Base-by-base conservation (phyloP, 2,113 vertebrate genomes). In the Malurus elegans region DNA sequence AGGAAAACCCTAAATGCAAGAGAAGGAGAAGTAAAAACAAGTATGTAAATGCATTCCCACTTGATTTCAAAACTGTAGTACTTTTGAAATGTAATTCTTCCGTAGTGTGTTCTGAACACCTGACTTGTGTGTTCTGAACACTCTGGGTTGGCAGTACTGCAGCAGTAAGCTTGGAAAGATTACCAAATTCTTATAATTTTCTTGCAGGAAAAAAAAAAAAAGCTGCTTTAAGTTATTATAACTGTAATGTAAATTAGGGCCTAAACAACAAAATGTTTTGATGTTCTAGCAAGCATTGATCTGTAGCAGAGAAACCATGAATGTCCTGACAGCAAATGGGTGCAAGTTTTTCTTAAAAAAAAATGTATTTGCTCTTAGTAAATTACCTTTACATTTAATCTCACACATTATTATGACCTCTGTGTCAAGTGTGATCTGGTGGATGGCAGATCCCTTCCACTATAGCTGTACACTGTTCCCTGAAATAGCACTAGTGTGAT, bases 21-120 rank as follows among this genome's bases (percentile, higher is more conserved):
- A 86, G 86, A 97, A 94, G 72, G 64, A 95, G 94, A 95, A 95
- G 94, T 94, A 95, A 94, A 95, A 96, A 90, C 88, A 91, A 93
- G 74, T 86, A 58, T 2, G 0, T 88, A 75, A 86, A 70, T 58
- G 51, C 56, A 58, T 75, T 94, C 44, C 69, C 51, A 60, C 51
- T 93, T 74, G 67, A 85, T 96, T 96, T 96, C 82, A 88, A 92
- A 95, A 95, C 65, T 92, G 57, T 42, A 50, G 12, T 71, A 60
- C 80, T 93, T 95, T 91, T 95, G 89, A 93, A 95, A 92, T 92
- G 0, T 58, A 26, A 56, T 88, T 91, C 34, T 61, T 86, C 62
- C 80, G 34, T 91, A 56, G 64, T 0, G 28, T 88, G 47, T 93
- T 86, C 62, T 75, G 45, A 86, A 58, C 29, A 4, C 18, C 56